Conservation (phyloP, 2,113 vertebrate species). For the Anas platyrhynchos region DNA sequence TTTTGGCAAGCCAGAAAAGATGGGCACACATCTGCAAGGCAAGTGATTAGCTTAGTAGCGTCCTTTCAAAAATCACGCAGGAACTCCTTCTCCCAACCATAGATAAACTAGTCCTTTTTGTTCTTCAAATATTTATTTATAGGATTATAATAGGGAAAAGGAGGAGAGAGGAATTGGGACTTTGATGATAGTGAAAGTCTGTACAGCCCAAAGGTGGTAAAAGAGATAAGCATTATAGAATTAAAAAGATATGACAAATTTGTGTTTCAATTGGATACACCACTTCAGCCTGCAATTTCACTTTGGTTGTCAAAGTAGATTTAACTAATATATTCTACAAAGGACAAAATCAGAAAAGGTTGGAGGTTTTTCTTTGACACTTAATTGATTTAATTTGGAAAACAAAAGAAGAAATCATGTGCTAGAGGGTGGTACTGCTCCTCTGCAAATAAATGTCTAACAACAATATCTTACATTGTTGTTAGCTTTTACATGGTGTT, state of each 20-base stretch:
- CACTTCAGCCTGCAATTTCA: conserved; percentile 19
- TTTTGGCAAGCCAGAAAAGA: conserved; percentile 25
- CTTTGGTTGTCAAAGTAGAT: background rate
- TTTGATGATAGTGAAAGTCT: conserved; percentile 63
- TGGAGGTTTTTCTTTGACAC: background rate
- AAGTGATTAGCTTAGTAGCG: conserved; percentile 28
- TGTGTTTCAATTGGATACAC: background rate
- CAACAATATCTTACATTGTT: background rate
- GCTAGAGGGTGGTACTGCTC: background rate
- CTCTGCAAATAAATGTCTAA: background rate
- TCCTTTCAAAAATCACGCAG: conserved; percentile 30
- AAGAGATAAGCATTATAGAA: conserved; percentile 60
- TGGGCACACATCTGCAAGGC: background rate
- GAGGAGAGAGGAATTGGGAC: conserved; percentile 26
- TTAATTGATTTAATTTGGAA: background rate
- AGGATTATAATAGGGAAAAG: conserved; percentile 30
- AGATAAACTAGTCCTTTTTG: conserved; percentile 37
- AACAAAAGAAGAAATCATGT: background rate
- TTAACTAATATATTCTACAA: conserved; percentile 35
- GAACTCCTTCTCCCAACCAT: background rate
- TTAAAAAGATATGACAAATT: conserved; percentile 47
- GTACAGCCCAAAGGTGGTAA: conserved; percentile 23
- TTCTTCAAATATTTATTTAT: conserved; percentile 61
- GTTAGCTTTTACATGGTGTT: background rate
- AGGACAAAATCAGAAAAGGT: background rate